Base-by-base conservation (phyloP, 2,888 invertebrate species). In the Pyrochroa serraticornis region DNA sequence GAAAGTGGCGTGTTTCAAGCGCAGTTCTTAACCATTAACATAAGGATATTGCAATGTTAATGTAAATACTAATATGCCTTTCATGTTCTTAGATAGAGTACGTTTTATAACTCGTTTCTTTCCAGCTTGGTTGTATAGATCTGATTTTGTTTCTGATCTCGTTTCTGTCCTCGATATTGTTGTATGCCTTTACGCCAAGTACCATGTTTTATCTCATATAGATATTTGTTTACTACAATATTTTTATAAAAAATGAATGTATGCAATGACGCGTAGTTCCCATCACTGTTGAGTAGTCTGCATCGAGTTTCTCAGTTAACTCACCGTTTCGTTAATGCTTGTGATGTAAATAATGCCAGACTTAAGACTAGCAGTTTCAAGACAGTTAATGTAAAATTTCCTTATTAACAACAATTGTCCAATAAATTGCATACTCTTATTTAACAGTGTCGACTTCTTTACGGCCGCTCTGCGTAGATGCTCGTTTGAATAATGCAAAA, bases 401-500 rank as follows among this genome's bases (percentile, higher is more conserved):
- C 57, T 57, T 41, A 57, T 58, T 45, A 51, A 56, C 52, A 53
- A 58, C 53, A 58, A 58, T 58, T 58, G 55, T 60, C 59, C 55
- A 60, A 60, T 60, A 60, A 60, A 60, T 60, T 60, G 59, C 59
- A 60, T 60, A 60, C 59, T 60, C 59, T 60, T 60, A 60, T 55
- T 54, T 57, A 57, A 45, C 7, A n/a, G 33, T 33, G 43, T 44
- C 9, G 33, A 32, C 43, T 43, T 45, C 9, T 52, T 52, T 50
- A 31, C 6, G 32, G 32, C 34, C 12, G 7, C 22, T 7, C 2
- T 9, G 46, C n/a, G 22, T 2, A 22, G 22, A 22, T 22, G 22
- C 22, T 22, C 22, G 2, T 5, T 2, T 22, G 22, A 22, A 22
- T 22, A 22, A 22, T 22, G 22, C 22, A 22, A 22, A 22, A 5